Base-by-base conservation (phyloP, 2,797 vertebrate genomes). In the Megalops cyprinoides region DNA sequence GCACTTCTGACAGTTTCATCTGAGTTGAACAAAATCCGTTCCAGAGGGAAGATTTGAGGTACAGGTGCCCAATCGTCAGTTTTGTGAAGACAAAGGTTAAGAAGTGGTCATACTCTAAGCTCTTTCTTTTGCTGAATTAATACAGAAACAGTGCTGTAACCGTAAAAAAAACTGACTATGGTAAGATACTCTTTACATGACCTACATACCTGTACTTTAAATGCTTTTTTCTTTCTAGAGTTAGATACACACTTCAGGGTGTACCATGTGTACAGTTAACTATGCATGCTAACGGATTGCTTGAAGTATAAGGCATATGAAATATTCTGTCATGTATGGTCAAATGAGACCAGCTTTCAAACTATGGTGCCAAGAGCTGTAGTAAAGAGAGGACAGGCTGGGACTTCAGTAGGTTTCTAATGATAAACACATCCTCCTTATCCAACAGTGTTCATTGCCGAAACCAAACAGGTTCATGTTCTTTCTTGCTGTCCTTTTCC, bases 401-500 rank as follows among this genome's bases (percentile, higher is more conserved):
- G 20, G 69, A 46, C 69, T 73, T 73, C 37, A 7, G n/a, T 42
- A 69, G 18, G 73, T 28, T 74, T 74, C 25, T 74, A 67, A 39
- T 44, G 7, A 42, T 31, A 75, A 53, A 71, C 37, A 69, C 65
- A 69, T 39, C 42, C 67, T 71, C 20, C 37, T 42, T 44, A 42
- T 44, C 44, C 39, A n/a, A 71, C 39, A 42, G 5, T 10, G 18
- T 44, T n/a, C 23, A 4, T 44, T 8, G 7, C 37, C 42, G 37
- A 71, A 44, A 31, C 44, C 37, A 71, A 2, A 60, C 9, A 15
- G 12, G 31, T n/a, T 69, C 25, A 28, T 76, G 2, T 28, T 28
- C n/a, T 31, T 34, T 34, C 74, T 53, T 10, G 25, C 25, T 77
- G 20, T 23, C 75, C 75, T 77, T 55, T 37, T 34, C 53, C 55